Conservation (phyloP, 2,113 vertebrate genomes). For the Phrynocephalus versicolor region DNA sequence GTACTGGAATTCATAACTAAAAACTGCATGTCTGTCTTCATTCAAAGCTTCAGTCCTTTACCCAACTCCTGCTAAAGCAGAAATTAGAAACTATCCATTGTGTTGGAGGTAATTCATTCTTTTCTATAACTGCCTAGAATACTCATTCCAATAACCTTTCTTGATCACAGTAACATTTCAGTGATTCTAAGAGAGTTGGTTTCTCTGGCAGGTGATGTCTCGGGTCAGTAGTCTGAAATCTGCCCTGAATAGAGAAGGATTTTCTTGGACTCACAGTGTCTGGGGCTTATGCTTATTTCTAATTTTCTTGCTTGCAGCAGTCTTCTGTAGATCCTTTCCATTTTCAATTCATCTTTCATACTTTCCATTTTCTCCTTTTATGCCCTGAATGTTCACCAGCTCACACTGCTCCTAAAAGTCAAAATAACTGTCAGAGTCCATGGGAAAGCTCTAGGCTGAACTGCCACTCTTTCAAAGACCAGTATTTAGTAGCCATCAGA, state of each 20-base stretch:
- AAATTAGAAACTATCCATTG: too few species aligned
- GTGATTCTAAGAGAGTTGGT: constrained; percentile 9
- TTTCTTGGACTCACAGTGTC: neutral
- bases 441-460: constrained; percentile 28
- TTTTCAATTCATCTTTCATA: neutral
- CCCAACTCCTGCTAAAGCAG: neutral
- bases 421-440: constrained; percentile 40
- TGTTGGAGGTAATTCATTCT: neutral
- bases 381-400: neutral
- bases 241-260: constrained; percentile 2
- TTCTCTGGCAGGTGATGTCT: neutral
- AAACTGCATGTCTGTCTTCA: neutral
- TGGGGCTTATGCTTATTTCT: constrained; percentile 5
- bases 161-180: constrained; percentile 20
- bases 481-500: constrained; percentile 16
- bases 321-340: neutral
- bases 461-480: constrained; percentile 14
- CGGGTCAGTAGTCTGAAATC: constrained; percentile 36
- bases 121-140: neutral
- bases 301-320: neutral
- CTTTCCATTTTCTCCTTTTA: constrained; percentile 20
- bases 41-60: constrained; percentile 4
- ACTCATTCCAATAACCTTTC: constrained; percentile 29
- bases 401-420: constrained; percentile 18
- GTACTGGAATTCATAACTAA: neutral